phyloP scores from a whole-genome alignment of 2,888 invertebrate species.

The Drosophila demipolita region DNA sequence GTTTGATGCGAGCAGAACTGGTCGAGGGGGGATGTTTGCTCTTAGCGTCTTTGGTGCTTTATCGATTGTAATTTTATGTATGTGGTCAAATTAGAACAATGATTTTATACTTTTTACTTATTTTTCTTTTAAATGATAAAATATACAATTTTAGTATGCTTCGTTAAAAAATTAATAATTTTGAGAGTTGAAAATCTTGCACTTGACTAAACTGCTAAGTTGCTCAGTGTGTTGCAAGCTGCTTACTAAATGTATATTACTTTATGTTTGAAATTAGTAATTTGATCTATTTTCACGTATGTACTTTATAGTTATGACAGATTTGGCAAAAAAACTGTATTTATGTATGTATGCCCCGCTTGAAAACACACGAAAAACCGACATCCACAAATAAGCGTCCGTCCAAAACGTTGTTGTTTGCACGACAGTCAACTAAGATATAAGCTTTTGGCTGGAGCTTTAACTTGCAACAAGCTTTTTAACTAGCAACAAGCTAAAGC shows the following conservation, averaged over 20 bases:
- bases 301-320: background rate
- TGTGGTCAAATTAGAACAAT: constrained; percentile 29
- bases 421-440: constrained; percentile 50
- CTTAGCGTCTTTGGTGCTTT: constrained; percentile 27
- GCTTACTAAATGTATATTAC: background rate
- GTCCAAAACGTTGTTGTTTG: constrained; percentile 50
- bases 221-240: background rate
- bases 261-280: background rate
- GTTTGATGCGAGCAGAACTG: constrained; percentile 4
- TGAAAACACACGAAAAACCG: constrained; percentile 52
- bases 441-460: constrained; percentile 56
- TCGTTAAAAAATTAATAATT: constrained; percentile 1
- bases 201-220: background rate
- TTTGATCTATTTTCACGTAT: constrained; percentile 4
- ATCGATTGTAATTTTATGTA: constrained; percentile 33
- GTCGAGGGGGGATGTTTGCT: constrained; percentile 29
- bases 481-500: constrained; percentile 54
- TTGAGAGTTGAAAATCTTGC: background rate
- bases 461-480: constrained; percentile 65
- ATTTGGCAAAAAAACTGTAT: constrained; percentile 30
- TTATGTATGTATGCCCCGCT: constrained; percentile 53
- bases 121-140: background rate
- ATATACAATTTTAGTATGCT: constrained; percentile 2
- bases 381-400: constrained; percentile 51
- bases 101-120: background rate